These are phyloP conservation scores for Steinernema khuongi DNA, from an alignment of 1,140 invertebrate species.

Conservation along the genomic window DNA sequence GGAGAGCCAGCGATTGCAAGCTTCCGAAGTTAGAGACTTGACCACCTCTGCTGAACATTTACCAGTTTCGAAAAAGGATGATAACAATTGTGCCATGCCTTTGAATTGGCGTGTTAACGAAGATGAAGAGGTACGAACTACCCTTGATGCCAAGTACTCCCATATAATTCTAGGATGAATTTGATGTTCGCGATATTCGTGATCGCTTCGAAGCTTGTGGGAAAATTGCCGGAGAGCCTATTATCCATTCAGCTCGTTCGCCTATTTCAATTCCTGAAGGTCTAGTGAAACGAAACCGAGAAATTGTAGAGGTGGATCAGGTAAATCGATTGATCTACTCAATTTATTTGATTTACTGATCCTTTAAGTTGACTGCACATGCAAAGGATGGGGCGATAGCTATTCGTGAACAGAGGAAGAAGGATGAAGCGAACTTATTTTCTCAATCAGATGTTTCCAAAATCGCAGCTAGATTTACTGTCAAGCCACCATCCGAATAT, in stretches of 20 bases:
- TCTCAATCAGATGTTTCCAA: not conserved
- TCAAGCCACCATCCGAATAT: not conserved
- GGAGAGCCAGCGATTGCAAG: not conserved
- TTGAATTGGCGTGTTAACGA: not conserved
- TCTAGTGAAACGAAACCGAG: not conserved
- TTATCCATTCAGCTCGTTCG: not conserved
- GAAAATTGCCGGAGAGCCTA: not conserved
- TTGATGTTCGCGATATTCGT: not conserved
- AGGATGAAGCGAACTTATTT: not conserved
- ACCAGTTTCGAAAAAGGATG: not conserved
- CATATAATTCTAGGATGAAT: not conserved
- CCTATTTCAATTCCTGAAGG: conserved; percentile 4
- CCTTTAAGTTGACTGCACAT: not conserved
- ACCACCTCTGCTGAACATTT: not conserved
- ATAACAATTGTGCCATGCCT: not conserved
- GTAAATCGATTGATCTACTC: not conserved
- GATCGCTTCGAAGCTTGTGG: not conserved
- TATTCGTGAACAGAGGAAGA: not conserved
- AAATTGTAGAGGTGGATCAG: not conserved
- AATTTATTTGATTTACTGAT: not conserved
- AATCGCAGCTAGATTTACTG: conserved; percentile 4
- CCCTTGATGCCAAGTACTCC: not conserved
- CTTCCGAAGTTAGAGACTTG: not conserved
- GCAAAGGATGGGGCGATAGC: not conserved
- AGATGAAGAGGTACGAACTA: not conserved